These are phyloP conservation scores for Tragelaphus strepsiceros DNA, from an alignment of 2,113 vertebrate species.

Conservation along the genomic window DNA sequence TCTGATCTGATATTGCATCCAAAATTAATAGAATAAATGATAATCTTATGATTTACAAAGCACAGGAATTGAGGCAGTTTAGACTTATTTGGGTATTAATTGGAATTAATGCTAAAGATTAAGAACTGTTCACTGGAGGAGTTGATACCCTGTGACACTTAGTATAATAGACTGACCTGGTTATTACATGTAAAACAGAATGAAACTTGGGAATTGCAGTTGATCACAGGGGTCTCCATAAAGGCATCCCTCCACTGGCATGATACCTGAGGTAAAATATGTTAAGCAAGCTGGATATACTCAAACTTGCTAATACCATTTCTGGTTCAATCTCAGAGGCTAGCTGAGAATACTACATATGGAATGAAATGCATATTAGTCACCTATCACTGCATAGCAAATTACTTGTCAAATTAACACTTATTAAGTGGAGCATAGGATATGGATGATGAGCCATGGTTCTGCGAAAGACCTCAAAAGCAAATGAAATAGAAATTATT, in stretches of 20 bases:
- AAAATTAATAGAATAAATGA: not conserved
- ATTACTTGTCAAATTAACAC: not conserved
- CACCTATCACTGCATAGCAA: not conserved
- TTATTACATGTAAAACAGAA: not conserved
- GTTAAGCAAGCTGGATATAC: not conserved
- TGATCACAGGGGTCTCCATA: not conserved
- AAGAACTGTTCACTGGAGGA: not conserved
- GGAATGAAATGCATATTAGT: not conserved
- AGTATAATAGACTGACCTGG: not conserved
- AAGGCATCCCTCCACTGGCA: not conserved
- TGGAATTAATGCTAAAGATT: not conserved
- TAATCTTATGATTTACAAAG: not conserved
- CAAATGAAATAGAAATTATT: not conserved
- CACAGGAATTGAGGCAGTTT: not conserved
- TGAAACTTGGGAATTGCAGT: not conserved
- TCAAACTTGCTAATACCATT: not conserved
- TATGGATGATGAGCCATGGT: not conserved
- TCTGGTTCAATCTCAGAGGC: not conserved
- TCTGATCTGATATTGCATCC: not conserved
- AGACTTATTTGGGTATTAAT: not conserved
- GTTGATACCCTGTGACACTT: not conserved
- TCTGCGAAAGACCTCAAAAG: not conserved
- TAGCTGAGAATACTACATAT: not conserved
- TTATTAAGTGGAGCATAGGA: not conserved
- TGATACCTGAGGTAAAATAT: not conserved